Evolutionary conservation across 2,113 vertebrate genomes (phyloP).

Genomic region (Penelope pileata): DNA sequence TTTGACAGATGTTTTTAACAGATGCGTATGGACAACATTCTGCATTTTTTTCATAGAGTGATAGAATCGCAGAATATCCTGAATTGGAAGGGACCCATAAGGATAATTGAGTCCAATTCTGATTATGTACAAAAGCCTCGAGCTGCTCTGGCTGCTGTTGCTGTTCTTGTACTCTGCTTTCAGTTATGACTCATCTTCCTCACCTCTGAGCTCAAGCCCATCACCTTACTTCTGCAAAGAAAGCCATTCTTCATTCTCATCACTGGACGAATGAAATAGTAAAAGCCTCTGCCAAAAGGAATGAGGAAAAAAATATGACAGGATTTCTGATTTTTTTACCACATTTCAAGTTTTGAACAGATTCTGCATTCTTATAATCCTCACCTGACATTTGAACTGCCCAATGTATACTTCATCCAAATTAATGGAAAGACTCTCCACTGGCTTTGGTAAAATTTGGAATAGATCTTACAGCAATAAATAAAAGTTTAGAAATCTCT

Average conservation of each 20-base stretch:
- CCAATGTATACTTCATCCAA: not conserved
- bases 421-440: not conserved
- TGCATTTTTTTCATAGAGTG: not conserved
- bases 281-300: not conserved
- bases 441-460: not conserved
- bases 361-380: not conserved
- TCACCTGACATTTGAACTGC: not conserved
- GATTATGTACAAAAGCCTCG: not conserved
- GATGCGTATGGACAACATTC: not conserved
- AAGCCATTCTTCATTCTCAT: not conserved
- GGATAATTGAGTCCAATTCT: no score
- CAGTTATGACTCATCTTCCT: not conserved
- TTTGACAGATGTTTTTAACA: not conserved
- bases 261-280: not conserved
- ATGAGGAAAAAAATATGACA: fast-evolving
- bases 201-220: not conserved
- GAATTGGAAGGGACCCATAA: no score
- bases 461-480: not conserved
- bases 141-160: not conserved
- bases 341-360: not conserved
- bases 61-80: no score
- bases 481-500: not conserved
- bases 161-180: not conserved
- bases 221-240: not conserved
- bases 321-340: not conserved